Percentiles rank a stretch among this genome's conserved stretches.
Evolutionary conservation across 2,888 invertebrate genomes (phyloP).

Genomic region (Elmis aenea): DNA sequence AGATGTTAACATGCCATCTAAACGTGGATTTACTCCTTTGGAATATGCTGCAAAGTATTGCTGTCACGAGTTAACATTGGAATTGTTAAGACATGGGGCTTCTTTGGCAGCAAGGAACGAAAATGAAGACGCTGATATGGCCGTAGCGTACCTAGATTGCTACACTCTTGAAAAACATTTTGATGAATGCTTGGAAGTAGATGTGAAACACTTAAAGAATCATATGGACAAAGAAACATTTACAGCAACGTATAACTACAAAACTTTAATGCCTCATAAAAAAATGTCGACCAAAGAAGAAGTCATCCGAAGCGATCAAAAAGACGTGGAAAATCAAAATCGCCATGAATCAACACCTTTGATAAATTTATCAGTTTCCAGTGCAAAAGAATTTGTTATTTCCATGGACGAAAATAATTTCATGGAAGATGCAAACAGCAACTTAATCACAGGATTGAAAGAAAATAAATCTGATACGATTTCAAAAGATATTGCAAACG

Average conservation of each 20-base stretch:
- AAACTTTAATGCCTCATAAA: background rate
- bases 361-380: no score
- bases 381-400: no score
- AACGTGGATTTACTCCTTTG: background rate
- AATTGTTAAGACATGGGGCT: constrained; percentile 1
- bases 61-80: background rate
- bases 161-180: constrained; percentile 1
- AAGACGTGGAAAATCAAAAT: no score
- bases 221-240: background rate
- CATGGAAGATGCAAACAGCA: no score
- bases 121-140: background rate
- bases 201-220: background rate
- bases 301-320: no score
- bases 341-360: no score
- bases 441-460: no score
- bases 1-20: background rate
- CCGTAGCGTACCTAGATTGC: background rate
- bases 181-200: background rate
- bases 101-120: background rate
- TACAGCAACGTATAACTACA: background rate
- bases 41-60: background rate
- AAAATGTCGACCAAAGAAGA: no score
- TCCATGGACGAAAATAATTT: no score
- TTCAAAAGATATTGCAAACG: no score
- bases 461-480: no score